Percentiles rank a stretch among this genome's conserved stretches.
phyloP scores from a whole-genome alignment of 2,113 vertebrate species.

The Xiphophorus hellerii region DNA sequence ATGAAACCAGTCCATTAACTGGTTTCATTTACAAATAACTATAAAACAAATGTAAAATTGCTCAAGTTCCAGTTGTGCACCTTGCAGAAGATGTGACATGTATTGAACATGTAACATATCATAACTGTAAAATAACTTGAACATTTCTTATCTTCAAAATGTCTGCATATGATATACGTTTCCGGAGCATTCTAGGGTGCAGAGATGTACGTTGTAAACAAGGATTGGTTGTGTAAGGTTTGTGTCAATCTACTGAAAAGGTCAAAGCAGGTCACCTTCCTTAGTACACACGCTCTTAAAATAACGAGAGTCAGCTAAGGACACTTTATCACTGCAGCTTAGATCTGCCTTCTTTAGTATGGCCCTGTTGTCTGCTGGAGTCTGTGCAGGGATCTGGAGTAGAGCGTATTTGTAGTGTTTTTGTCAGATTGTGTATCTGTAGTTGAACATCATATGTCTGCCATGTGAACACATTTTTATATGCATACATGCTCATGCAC shows the following conservation, averaged over 20 bases:
- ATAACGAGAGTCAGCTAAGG: conserved; percentile 55
- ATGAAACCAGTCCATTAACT: background rate
- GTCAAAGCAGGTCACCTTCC: conserved; percentile 48
- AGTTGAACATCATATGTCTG: conserved; percentile 34
- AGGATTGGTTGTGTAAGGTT: conserved; percentile 46
- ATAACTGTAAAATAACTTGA: too few species aligned
- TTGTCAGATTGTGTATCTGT: conserved; percentile 22
- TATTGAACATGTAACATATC: background rate
- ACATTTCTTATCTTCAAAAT: background rate
- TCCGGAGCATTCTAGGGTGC: conserved; percentile 23
- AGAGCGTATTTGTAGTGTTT: conserved; percentile 15
- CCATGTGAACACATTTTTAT: conserved; percentile 30
- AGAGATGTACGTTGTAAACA: conserved; percentile 31
- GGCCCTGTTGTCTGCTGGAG: conserved; percentile 25
- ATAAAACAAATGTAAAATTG: background rate
- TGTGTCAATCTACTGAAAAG: conserved; percentile 42
- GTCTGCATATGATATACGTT: conserved; percentile 4
- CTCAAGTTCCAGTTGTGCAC: background rate
- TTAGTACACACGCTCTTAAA: conserved; percentile 37
- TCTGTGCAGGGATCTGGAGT: conserved; percentile 13
- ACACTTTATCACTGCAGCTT: conserved; percentile 40
- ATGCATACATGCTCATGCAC: conserved; percentile 14
- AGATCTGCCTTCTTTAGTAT: conserved; percentile 23
- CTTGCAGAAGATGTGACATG: background rate
- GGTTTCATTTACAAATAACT: background rate